Percentiles rank a stretch among this genome's conserved stretches.
phyloP scores from a whole-genome alignment of 2,113 vertebrate genomes.

The Bufo bufo region DNA sequence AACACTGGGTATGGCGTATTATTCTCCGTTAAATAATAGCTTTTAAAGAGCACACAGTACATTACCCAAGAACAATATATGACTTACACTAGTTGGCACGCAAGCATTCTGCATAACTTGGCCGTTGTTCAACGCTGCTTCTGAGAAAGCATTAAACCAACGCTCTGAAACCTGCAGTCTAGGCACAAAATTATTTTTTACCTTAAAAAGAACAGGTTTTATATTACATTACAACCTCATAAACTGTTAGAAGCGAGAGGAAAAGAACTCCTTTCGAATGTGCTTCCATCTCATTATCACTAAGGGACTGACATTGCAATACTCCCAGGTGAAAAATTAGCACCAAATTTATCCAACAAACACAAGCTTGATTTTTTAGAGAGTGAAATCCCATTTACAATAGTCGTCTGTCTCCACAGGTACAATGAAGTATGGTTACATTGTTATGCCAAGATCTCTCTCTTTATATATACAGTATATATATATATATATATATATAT shows the following conservation, averaged over 20 bases:
- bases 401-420: not conserved
- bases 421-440: not conserved
- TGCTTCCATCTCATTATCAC: slow-evolving; percentile 51
- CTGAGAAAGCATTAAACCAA: slow-evolving; percentile 48
- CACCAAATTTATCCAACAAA: slow-evolving; percentile 45
- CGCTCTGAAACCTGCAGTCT: slow-evolving; percentile 45
- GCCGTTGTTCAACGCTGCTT: slow-evolving; percentile 48
- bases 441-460: not conserved
- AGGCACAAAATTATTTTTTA: slow-evolving; percentile 42
- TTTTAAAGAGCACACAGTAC: slow-evolving; percentile 35
- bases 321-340: slow-evolving; percentile 53
- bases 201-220: slow-evolving; percentile 49
- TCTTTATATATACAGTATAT: not conserved
- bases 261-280: slow-evolving; percentile 42
- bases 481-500: no score
- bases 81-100: slow-evolving; percentile 39
- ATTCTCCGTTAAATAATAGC: slow-evolving; percentile 12
- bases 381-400: slow-evolving; percentile 18
- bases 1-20: not conserved
- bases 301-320: slow-evolving; percentile 45
- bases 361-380: slow-evolving; percentile 15
- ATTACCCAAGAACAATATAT: slow-evolving; percentile 45
- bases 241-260: slow-evolving; percentile 37
- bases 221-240: slow-evolving; percentile 49
- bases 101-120: slow-evolving; percentile 34